Percentiles rank a stretch among this genome's conserved stretches.
Evolutionary conservation across 2,797 vertebrate species (phyloP).

Genomic region (Steatocranus sp.): DNA sequence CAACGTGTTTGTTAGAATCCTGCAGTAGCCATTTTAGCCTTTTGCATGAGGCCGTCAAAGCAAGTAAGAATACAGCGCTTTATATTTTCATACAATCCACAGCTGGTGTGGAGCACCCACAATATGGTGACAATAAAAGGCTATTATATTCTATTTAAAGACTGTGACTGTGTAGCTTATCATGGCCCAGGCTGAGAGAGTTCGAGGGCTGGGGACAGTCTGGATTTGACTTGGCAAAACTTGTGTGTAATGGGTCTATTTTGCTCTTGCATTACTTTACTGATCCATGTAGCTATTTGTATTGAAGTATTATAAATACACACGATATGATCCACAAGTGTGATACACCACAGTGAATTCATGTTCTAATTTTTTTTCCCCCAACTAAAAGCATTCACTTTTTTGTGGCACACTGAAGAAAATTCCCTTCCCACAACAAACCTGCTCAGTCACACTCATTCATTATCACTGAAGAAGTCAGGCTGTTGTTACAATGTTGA

Average conservation of each 20-base stretch:
- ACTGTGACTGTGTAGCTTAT: neutral
- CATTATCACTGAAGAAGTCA: neutral
- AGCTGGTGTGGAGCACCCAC: neutral
- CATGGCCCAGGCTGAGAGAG: neutral
- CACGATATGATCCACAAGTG: neutral
- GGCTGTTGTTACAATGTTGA: neutral
- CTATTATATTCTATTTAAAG: neutral
- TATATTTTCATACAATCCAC: rapidly evolving
- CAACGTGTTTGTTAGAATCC: neutral
- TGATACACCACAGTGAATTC: neutral
- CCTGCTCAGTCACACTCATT: neutral
- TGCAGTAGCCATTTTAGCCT: neutral
- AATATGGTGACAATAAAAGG: neutral
- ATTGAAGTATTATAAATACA: neutral
- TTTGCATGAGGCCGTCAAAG: neutral
- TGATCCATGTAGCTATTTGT: neutral
- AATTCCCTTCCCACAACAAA: neutral
- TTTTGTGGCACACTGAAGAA: neutral
- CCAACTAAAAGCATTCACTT: neutral
- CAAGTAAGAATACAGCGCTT: neutral
- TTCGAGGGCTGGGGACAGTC: neutral
- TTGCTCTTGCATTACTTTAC: neutral
- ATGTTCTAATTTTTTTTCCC: neutral
- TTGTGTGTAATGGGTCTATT: neutral
- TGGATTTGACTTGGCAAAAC: neutral